Evolutionary conservation across 2,797 vertebrate species (phyloP).

Genomic region (Chelonia mydas): DNA sequence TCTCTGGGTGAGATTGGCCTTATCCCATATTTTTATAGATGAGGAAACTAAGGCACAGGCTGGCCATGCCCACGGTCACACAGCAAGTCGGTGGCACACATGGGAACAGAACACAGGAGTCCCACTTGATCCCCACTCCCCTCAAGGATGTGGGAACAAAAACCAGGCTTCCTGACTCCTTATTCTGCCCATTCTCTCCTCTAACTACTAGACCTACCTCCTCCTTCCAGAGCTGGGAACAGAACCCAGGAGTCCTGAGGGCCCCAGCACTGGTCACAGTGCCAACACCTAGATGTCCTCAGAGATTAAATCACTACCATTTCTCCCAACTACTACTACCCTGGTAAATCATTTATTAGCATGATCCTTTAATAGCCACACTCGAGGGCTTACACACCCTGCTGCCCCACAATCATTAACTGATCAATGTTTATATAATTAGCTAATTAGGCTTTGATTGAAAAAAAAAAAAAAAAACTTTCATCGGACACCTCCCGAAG

Average conservation of each 20-base stretch:
- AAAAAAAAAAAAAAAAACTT: background rate
- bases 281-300: background rate
- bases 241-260: background rate
- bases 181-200: background rate
- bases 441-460: background rate
- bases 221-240: background rate
- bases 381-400: background rate
- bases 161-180: background rate
- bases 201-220: background rate
- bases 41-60: background rate
- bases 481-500: background rate
- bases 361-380: background rate
- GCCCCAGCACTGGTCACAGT: background rate
- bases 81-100: background rate
- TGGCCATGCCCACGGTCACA: background rate
- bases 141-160: background rate
- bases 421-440: background rate
- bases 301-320: background rate
- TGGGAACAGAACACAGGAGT: background rate
- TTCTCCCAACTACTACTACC: background rate
- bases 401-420: background rate
- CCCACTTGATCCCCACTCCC: background rate
- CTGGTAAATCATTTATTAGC: background rate
- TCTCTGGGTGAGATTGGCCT: background rate
- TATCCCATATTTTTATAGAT: background rate